These are phyloP conservation scores for Ennomos erosarius DNA, from an alignment of 2,888 invertebrate genomes.

Conservation along the genomic window DNA sequence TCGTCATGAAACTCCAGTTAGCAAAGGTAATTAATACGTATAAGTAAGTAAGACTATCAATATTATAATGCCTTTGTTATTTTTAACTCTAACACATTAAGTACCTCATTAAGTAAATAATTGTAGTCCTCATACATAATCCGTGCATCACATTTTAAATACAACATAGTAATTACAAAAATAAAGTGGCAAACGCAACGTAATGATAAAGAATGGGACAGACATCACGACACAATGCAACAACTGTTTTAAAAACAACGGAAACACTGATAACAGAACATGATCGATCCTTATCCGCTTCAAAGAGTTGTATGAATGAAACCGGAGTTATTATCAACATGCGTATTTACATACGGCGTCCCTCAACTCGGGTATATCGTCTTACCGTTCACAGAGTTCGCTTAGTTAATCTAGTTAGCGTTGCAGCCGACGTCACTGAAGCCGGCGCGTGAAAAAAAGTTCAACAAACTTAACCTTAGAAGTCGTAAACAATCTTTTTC, in stretches of 20 bases:
- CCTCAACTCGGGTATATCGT: conserved; percentile 46
- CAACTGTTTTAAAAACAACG: conserved; percentile 42
- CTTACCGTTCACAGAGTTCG: conserved; percentile 59
- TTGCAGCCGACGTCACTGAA: conserved; percentile 74
- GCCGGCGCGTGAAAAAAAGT: conserved; percentile 74
- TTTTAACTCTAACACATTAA: no score
- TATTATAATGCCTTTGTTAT: no score
- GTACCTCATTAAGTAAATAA: no score
- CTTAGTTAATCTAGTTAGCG: conserved; percentile 78
- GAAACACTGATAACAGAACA: conserved; percentile 55
- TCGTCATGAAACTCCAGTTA: no score
- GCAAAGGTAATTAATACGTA: no score
- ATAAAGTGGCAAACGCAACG: no score
- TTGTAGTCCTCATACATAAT: not conserved
- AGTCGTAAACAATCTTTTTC: conserved; percentile 47
- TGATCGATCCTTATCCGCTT: conserved; percentile 45
- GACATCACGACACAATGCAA: conserved; percentile 27
- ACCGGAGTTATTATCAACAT: conserved; percentile 41
- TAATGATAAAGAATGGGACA: conserved; percentile 5
- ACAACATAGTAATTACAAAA: no score
- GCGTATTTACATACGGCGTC: conserved; percentile 55
- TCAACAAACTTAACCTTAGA: conserved; percentile 77
- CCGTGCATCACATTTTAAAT: no score
- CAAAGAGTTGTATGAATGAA: conserved; percentile 55
- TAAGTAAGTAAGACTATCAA: no score